Evolutionary conservation across 2,888 invertebrate genomes (phyloP), one percentile per base, ranked within the genome.

Genomic region (Cheilosia urbana): DNA sequence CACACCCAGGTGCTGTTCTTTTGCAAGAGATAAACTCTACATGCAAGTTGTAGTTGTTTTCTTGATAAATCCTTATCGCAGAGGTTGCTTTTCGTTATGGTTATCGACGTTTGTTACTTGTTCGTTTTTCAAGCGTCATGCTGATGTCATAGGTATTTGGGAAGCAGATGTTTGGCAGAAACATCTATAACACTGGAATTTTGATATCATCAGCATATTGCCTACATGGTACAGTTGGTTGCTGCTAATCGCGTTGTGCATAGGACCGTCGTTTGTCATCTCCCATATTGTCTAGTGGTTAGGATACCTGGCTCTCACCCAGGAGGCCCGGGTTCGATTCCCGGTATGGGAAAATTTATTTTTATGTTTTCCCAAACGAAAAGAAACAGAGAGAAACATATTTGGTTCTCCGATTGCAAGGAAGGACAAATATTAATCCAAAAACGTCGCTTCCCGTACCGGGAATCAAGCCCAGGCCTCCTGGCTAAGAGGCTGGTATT

Each of bases 221-320:
- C 9, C 4, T 9, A 21, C 6, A 13, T 6, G 15, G 3, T 2
- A 4, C 1, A 24, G 15, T 45, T 2, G 5, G 0, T 60, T 6
- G 5, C n/a, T 4, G 2, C 2, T 4, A 13, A 45, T 17, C 19
- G 30, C 11, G n/a, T 62, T 47, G 45, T 17, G 13, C 1, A 13
- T 7, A 4, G 30, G 2, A 17, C 11, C 2, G 4, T 2, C 0
- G 21, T 21, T 9, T 21, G 21, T 51, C 24, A 51, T 51, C 51
- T 80, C 80, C 75, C 81, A 75, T 81, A 81, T 81, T 75, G 81
- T 81, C 81, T 69, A 81, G 81, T 81, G 81, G 81, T 81, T 81
- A 75, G 81, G 81, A 80, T 75, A 75, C 73, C 80, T 68, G 80
- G 73, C 80, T 80, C 80, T 75, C 80, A 75, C 80, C 73, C 73